These are phyloP conservation scores for Cotesia chilonis DNA, from an alignment of 1,140 invertebrate species.

Conservation along the genomic window DNA sequence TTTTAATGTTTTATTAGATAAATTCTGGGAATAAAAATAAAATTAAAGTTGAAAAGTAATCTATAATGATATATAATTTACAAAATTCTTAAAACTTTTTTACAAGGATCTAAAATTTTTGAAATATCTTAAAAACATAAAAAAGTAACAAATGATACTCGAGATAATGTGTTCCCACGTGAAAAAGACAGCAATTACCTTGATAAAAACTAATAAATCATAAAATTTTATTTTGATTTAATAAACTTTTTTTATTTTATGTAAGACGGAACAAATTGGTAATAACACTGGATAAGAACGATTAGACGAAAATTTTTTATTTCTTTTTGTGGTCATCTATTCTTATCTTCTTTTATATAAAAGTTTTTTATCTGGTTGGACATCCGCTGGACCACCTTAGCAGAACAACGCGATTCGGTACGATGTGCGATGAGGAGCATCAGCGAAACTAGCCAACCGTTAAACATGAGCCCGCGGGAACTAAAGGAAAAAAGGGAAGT, in stretches of 20 bases:
- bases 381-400: conserved; percentile 34
- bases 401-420: conserved; percentile 33
- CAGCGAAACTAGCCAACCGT: conserved; percentile 31
- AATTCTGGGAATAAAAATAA: no score
- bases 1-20: no score
- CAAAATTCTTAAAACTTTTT: no score
- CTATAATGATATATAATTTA: no score
- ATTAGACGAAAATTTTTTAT: conserved; percentile 10
- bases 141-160: no score
- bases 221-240: background rate
- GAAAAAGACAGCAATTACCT: background rate
- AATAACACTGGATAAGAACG: conserved; percentile 32
- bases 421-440: conserved; percentile 12
- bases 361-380: conserved; percentile 12
- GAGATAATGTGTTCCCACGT: no score
- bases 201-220: no score
- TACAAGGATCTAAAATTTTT: no score
- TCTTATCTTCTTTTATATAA: conserved; percentile 8
- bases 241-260: background rate
- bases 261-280: conserved; percentile 36
- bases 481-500: conserved; percentile 15
- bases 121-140: no score
- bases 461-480: conserved; percentile 22
- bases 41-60: no score
- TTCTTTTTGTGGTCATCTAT: background rate